Base-by-base conservation (phyloP, 2,888 invertebrate genomes). In the Thecocarcelia acutangulata region DNA sequence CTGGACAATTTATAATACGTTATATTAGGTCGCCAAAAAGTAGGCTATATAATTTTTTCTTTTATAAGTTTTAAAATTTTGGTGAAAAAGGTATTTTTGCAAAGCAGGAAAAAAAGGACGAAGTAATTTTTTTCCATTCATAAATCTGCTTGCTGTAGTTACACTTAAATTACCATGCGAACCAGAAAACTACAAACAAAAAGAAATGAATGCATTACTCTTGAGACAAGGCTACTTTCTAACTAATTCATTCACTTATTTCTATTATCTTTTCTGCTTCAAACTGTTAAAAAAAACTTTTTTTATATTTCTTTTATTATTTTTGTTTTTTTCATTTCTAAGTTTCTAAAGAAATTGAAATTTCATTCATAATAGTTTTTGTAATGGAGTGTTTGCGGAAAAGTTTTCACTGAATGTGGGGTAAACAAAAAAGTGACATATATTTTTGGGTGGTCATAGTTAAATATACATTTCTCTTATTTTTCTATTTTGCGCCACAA, bases 331-430 rank as follows among this genome's bases (percentile, higher is more conserved):
- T 17, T 58, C 13, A 17, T 5, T 37, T 74, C 19, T 48, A n/a
- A 56, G 17, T 56, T 33, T 69, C n/a, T 48, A 63, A 58, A 78
- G 50, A 58, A 78, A 78, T 59, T 72, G 78, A 79, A 73, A 79
- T 73, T 73, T 68, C 59, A 78, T 79, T 73, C 78, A 79, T 73
- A 73, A 54, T 79, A 66, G 52, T 66, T 78, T 66, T 77, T 77
- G 37, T 17, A 44, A 19, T 44, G n/a, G 9, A 76, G 61, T 52
- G 37, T 68, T 61, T 69, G 54, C 46, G 50, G 42, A 66, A 74
- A 74, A 66, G 46, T 66, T 64, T 46, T 11, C 9, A 24, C 15
- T 37, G 33, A 33, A 48, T 24, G 13, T 24, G 17, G 33, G 1
- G 19, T 46, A n/a, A 1, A 8, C 1, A 42, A 50, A 75, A 52